Evolutionary conservation across 1,140 invertebrate genomes (phyloP), one percentile per base, ranked within the genome.

Genomic region (Drosophila ercepeae): DNA sequence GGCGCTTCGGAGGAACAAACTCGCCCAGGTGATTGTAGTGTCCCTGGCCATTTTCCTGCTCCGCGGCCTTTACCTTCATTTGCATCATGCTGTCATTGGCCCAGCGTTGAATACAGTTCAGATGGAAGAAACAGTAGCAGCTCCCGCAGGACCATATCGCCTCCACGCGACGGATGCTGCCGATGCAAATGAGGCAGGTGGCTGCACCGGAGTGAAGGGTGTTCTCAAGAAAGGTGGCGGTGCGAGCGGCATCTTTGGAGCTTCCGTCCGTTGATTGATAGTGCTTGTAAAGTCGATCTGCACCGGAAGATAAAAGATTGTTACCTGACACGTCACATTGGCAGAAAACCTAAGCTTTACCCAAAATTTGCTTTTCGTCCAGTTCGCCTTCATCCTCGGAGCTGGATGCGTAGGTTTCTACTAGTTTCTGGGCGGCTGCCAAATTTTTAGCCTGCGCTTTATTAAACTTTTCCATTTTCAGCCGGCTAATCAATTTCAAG

Each of bases 171-270:
- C 96, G 97, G 0, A 99, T 94, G 69, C 95, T 95, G 45, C 95
- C 96, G 91, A 99, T 98, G 79, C 98, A 99, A 82, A 99, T 96
- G 3, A 99, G 93, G 91, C 98, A 99, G 32, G 96, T 95, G 2
- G 95, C 94, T 25, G 96, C 93, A 3, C 96, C 95, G 39, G 95
- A 95, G 84, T 95, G 94, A 68, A 97, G 93, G 0, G 94, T 92
- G 88, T 97, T 95, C 78, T 95, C 94, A 27, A 97, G 89, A 88
- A 95, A 95, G 13, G 94, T 94, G 58, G 94, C 93, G 4, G 95
- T 96, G 91, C 93, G 93, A 48, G 92, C 92, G 1, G 93, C 78
- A 86, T 94, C 61, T 9, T 23, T 46, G n/a, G 46, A 18, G 13
- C 9, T 29, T 0, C 32, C 42, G 3, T 63, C 27, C 13, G 45